Conservation (phyloP, 2,797 vertebrate genomes). For the Amniataba percoides region DNA sequence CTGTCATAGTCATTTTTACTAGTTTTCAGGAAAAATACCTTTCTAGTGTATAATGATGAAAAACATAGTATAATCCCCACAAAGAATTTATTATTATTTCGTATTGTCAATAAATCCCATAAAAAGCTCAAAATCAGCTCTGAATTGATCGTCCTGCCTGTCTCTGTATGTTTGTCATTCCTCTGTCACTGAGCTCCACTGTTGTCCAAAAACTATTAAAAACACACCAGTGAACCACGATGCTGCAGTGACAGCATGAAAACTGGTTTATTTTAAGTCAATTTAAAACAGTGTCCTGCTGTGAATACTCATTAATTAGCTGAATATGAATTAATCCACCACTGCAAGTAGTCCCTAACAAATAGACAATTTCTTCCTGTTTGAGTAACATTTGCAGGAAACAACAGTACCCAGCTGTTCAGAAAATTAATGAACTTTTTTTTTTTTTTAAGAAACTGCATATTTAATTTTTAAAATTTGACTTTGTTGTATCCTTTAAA, state of each 20-base stretch:
- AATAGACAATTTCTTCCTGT: neutral
- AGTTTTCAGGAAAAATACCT: neutral
- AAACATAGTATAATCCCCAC: neutral
- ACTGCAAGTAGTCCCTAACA: neutral
- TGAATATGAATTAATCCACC: neutral
- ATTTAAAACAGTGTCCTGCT: neutral
- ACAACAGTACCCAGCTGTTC: neutral
- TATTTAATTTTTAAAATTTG: neutral
- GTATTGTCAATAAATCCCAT: neutral
- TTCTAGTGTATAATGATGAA: neutral
- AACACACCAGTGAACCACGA: neutral
- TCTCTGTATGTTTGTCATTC: neutral
- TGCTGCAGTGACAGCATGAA: neutral
- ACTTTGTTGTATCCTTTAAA: neutral
- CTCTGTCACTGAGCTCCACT: neutral
- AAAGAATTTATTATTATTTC: neutral
- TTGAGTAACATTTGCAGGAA: neutral
- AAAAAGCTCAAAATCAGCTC: neutral
- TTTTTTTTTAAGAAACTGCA: neutral
- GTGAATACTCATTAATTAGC: neutral
- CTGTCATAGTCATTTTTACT: neutral
- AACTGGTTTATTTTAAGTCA: neutral
- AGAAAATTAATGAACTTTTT: neutral
- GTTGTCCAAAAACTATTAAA: neutral
- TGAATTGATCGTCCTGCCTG: neutral